phyloP scores from a whole-genome alignment of 2,797 vertebrate genomes.

The Myiothlypis coronata region DNA sequence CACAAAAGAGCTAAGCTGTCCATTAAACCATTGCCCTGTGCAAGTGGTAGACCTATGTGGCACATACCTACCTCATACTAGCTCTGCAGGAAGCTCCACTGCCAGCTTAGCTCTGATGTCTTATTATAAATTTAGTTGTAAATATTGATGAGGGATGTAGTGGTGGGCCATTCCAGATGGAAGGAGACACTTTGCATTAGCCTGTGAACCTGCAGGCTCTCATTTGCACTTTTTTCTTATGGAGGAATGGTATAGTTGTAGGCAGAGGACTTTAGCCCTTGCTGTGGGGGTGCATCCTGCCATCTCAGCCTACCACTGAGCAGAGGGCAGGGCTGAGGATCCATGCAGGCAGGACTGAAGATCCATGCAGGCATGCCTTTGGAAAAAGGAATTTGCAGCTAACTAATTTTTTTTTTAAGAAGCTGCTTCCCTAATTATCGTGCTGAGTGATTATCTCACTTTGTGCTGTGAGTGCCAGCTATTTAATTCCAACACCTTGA shows the following conservation, averaged over 20 bases:
- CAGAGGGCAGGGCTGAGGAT: accelerated
- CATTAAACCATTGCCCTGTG: not conserved
- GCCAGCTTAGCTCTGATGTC: not conserved
- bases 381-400: not conserved
- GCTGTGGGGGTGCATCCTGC: accelerated
- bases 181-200: not conserved
- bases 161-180: not conserved
- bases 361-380: not conserved
- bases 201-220: not conserved
- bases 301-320: not conserved
- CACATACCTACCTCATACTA: not conserved
- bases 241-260: not conserved
- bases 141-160: not conserved
- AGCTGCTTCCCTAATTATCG: not conserved
- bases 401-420: not conserved
- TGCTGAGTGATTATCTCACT: not conserved
- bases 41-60: not conserved
- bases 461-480: not conserved
- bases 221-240: not conserved
- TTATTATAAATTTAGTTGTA: not conserved
- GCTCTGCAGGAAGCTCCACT: not conserved
- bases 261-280: not conserved
- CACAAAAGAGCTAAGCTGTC: not conserved
- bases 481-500: not conserved
- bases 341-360: accelerated